Base-by-base conservation (phyloP, 2,797 vertebrate genomes). In the Todus mexicanus region DNA sequence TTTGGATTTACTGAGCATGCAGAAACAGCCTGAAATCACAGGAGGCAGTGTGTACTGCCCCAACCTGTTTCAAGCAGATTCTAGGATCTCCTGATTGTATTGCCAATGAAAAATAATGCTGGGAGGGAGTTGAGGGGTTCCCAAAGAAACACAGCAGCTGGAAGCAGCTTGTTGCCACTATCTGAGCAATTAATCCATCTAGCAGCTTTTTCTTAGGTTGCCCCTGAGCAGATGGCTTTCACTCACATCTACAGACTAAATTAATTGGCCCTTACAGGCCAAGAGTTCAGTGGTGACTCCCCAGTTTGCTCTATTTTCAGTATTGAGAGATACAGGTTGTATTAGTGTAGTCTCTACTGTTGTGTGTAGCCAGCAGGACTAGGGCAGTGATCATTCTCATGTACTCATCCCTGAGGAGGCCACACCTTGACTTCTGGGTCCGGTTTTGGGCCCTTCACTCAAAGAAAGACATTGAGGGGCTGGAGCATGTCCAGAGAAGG, bases 1-100 rank as follows among this genome's bases (percentile, higher is more conserved):
- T 4, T 27, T 40, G 33, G 22, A 26, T 72, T 69, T 86, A 15
- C 31, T 0, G 0, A 69, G 23, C 9, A 0, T 18, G 25, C 12
- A 8, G 50, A 38, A 61, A 17, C 35, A 60, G 37, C 16, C 21
- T 27, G 42, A 14, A 37, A 65, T 40, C 42, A 31, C 33, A 14
- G 72, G 35, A 66, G 27, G 31, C 35, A 7, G 10, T 43, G 14
- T 22, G 1, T 16, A 22, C 22, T 26, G 12, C 22, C 18, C 21
- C 21, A 3, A 1, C 12, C 31, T 87, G 43, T 26, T 70, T 48
- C 1, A 4, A 57, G 23, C 23, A 9, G 33, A 10, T 51, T 85
- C 31, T 33, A 35, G 40, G 25, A 16, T 19, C 6, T 54, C 19
- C 61, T 75, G 16, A 18, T 40, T 75, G 11, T 64, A 10, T 43